Conservation (phyloP, 2,113 vertebrate species). For the Cyprinodon brontotheroides region DNA sequence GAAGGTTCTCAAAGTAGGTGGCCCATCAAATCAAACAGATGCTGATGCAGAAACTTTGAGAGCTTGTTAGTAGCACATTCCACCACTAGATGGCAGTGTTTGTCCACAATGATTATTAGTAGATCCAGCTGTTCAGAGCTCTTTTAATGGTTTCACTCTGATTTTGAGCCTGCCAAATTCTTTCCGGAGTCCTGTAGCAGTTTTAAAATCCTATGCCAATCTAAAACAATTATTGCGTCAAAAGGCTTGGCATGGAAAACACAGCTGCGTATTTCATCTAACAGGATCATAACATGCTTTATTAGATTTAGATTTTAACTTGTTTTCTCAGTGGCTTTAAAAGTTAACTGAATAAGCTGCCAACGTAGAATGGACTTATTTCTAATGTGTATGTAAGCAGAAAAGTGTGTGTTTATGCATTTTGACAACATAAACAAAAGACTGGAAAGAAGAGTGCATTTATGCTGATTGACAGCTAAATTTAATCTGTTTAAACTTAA, state of each 20-base stretch:
- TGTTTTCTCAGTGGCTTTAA: conserved; percentile 7
- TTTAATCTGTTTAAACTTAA: neutral
- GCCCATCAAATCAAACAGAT: conserved; percentile 65
- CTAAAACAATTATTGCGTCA: neutral
- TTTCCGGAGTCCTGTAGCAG: conserved; percentile 26
- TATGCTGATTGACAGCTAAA: neutral
- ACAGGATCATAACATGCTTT: neutral
- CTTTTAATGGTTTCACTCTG: conserved; percentile 5
- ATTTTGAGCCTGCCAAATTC: conserved; percentile 21
- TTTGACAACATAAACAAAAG: neutral
- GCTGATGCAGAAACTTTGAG: conserved; percentile 5
- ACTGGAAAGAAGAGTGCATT: neutral
- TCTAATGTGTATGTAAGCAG: neutral
- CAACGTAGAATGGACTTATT: neutral
- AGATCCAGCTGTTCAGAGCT: conserved; percentile 17
- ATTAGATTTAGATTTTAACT: conserved; percentile 9
- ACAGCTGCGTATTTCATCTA: conserved; percentile 9
- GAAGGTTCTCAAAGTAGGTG: conserved; percentile 47
- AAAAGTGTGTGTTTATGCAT: neutral
- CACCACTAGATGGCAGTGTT: conserved; percentile 75
- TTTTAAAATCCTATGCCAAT: conserved; percentile 12
- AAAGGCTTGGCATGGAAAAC: neutral
- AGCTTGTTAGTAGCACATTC: neutral
- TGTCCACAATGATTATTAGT: conserved; percentile 39
- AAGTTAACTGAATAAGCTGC: neutral